Percentiles rank a stretch among this genome's conserved stretches.
Conservation (phyloP, 2,797 vertebrate species). For the Falco naumanni region DNA sequence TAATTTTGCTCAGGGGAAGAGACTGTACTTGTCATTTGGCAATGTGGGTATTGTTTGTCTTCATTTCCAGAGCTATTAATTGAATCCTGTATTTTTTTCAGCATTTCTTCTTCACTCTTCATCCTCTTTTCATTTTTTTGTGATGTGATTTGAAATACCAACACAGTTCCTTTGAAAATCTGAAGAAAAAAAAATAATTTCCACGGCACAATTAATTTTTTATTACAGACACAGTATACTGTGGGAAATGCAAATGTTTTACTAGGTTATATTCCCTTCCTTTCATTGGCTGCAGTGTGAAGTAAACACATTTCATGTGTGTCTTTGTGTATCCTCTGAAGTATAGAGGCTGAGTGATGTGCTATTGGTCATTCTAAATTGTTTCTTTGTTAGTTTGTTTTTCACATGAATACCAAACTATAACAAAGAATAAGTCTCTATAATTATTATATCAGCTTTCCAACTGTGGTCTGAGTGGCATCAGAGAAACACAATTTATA, state of each 20-base stretch:
- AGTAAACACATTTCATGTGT: neutral
- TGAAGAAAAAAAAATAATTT: neutral
- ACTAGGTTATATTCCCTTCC: neutral
- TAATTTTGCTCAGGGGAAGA: neutral
- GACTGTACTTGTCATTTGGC: slow-evolving; percentile 1
- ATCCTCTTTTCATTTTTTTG: neutral
- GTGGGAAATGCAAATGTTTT: neutral
- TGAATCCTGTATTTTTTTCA: neutral
- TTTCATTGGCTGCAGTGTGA: neutral
- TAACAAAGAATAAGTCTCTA: neutral
- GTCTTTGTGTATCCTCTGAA: neutral
- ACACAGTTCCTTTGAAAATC: neutral
- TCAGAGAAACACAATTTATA: neutral
- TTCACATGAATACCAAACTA: neutral
- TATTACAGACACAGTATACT: neutral
- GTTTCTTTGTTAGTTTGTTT: slow-evolving; percentile 12
- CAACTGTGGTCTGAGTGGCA: neutral
- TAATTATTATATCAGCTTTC: neutral
- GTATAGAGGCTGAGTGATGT: neutral
- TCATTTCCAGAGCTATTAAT: neutral
- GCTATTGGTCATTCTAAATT: neutral
- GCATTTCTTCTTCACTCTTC: neutral
- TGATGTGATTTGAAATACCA: neutral
- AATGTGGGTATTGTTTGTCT: neutral
- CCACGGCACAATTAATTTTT: neutral